Evolutionary conservation across 2,888 invertebrate species (phyloP), one percentile per base, ranked within the genome.

Genomic region (Nemoura dubitans): DNA sequence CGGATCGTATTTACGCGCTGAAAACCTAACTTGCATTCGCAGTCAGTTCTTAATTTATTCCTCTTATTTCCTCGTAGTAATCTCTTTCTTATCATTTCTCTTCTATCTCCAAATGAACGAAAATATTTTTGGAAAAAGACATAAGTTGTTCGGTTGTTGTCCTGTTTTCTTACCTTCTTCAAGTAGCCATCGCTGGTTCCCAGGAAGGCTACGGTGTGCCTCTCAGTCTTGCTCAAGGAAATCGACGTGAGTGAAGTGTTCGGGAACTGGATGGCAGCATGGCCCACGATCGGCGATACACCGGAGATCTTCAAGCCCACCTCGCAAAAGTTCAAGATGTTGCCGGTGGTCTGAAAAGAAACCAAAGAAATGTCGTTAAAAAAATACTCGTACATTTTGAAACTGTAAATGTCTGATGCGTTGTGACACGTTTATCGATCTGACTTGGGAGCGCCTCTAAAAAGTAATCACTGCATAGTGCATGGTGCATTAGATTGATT

Each of bases 261-360:
- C 89, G 95, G 96, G 93, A 95, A 98, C 91, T 94, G 94, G 89
- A 96, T 93, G 86, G 96, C 93, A 2, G 98, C 95, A 90, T 94
- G 94, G n/a, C 95, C 94, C 89, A 94, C 94, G 87, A 98, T 96
- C 0, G 98, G 97, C 88, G 96, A 95, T 27, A 96, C 95, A 2
- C 98, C 98, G 90, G 97, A 98, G 89, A 98, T 97, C 92, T 98
- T 98, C 89, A 98, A 93, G 78, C 97, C 97, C 86, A 97, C 97
- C 90, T 97, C 96, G 92, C 98, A 98, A 92, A 98, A 98, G 91
- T 97, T 97, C 87, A 96, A 94, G 90, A 98, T 97, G 91, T 98
- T 98, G 43, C 97, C 98, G 86, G 97, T 95, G 36, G 96, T 95
- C 94, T 94, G 91, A 76, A 91, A 90, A 30, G 87, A 88, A 88